phyloP scores from a whole-genome alignment of 2,113 vertebrate species.

The Sinocyclocheilus grahami region DNA sequence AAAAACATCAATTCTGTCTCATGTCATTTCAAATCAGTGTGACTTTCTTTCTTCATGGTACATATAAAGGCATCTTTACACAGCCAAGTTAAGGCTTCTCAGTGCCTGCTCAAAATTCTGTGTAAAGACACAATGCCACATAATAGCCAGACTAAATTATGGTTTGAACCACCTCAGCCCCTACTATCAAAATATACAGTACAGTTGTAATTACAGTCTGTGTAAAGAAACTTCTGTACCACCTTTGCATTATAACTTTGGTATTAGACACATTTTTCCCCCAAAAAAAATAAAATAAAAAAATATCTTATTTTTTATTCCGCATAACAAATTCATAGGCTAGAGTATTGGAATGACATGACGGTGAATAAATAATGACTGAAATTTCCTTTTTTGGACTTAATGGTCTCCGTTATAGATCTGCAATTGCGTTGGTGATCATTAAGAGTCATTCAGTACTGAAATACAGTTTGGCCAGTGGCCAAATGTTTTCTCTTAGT shows the following conservation, averaged over 20 bases:
- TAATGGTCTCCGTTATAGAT: neutral
- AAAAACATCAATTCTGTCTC: neutral
- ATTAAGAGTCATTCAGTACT: neutral
- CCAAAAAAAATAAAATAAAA: no score
- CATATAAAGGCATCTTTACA: neutral
- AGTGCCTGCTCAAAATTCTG: no score
- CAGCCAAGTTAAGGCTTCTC: no score
- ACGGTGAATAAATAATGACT: neutral
- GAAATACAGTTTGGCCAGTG: neutral
- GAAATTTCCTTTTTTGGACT: neutral
- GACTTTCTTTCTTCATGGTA: neutral
- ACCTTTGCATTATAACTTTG: neutral
- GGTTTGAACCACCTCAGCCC: no score
- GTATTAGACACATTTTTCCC: no score
- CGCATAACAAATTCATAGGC: neutral
- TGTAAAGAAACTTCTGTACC: neutral
- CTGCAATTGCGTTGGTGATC: neutral
- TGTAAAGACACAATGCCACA: no score
- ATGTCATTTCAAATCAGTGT: neutral
- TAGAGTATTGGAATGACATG: neutral
- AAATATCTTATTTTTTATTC: neutral
- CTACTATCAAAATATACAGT: no score
- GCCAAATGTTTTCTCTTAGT: constrained; percentile 14
- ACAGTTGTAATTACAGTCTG: neutral
- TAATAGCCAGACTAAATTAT: no score